Conservation (phyloP, 2,888 invertebrate genomes). For the Tetramorium bicarinatum region DNA sequence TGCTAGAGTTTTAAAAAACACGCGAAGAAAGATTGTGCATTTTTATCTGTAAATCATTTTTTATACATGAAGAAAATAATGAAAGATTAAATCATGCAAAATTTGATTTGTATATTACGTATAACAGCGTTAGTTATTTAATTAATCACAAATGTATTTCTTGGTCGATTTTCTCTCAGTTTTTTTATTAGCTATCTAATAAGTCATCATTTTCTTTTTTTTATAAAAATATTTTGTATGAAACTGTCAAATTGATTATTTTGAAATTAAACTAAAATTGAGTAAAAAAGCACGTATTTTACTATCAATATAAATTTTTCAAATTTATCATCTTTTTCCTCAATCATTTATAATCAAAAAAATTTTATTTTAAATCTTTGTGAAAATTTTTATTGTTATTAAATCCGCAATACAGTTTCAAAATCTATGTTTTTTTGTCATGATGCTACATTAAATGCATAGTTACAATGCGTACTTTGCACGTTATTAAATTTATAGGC, state of each 20-base stretch:
- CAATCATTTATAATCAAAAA: neutral
- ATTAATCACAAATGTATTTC: neutral
- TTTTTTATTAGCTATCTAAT: neutral
- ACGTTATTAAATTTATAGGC: constrained; percentile 29
- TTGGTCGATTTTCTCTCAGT: neutral
- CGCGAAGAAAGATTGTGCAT: neutral
- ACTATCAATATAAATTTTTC: neutral
- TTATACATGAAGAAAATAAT: neutral
- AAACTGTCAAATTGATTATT: neutral
- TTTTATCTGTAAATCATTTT: constrained; percentile 15
- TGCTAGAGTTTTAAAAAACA: neutral
- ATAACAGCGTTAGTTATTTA: neutral
- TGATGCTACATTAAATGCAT: neutral
- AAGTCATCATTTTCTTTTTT: neutral
- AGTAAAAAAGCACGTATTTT: neutral
- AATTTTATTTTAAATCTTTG: neutral
- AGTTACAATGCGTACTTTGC: neutral
- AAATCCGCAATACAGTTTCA: neutral
- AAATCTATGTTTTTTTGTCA: neutral
- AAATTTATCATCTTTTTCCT: constrained; percentile 11
- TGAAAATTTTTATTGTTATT: neutral
- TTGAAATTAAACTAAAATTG: constrained; percentile 8
- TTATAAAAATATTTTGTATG: neutral
- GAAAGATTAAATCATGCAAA: neutral
- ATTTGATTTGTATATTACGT: neutral